Evolutionary conservation across 2,888 invertebrate species (phyloP), one percentile per base, ranked within the genome.

Genomic region (Ormia ochracea): DNA sequence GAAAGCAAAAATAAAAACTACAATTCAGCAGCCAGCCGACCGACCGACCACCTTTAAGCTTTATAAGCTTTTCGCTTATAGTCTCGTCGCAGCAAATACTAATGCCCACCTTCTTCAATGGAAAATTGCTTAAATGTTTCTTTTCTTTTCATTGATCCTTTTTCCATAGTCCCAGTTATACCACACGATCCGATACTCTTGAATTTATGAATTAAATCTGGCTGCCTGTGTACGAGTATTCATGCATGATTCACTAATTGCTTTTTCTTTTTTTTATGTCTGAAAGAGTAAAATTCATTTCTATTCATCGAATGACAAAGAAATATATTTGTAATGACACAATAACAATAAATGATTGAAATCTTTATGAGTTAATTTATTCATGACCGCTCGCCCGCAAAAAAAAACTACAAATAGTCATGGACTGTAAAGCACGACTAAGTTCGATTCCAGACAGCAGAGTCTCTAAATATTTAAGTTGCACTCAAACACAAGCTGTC

Each of bases 331-430:
- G 38, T 52, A 41, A 41, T 45, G 54, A 76, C 54, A 48, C 68
- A 66, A 72, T 17, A 43, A n/a, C n/a, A n/a, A n/a, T 63, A 52
- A 75, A 80, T 80, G 72, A 80, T 76, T 80, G 66, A 72, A 80
- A 77, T 72, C 68, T 77, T 77, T 81, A 81, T 81, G 73, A 68
- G 68, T 77, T 73, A 73, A 77, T 81, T 73, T 73, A 78, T 56
- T 19, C 56, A 69, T 58, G 58, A 68, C 65, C 56, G 69, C 36
- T 12, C 9, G 43, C 19, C 33, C 17, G 28, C 3, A 28, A 28
- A 28, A 28, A 28, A 28, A 28, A 28, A 17, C 14, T 6, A 14
- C n/a, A 41, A 26, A 45, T 36, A 58, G 23, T 41, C 26, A 48
- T 41, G 50, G 36, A 43, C 31, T 21, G 56, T 10, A n/a, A n/a